Base-by-base conservation (phyloP, 2,888 invertebrate genomes). In the Melinaea marsaeus region DNA sequence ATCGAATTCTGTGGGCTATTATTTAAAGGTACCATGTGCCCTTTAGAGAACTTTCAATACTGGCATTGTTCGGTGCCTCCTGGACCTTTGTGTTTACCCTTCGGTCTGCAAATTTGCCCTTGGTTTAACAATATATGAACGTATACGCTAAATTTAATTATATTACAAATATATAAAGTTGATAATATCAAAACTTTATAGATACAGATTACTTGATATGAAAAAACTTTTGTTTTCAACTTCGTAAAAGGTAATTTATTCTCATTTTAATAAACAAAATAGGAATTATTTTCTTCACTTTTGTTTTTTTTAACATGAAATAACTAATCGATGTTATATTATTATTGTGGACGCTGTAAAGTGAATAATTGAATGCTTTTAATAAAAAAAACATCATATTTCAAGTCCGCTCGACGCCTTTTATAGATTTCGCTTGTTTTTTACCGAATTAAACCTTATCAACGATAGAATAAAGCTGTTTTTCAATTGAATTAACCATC, bases 21-120 rank as follows among this genome's bases (percentile, higher is more conserved):
- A 72, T 73, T 72, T 65, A 70, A 66, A 70, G 68, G 69, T 68
- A 70, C 70, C 66, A 61, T 71, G 72, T 72, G 72, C 70, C 71
- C 71, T 71, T 73, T 70, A 62, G 60, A 68, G 65, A 68, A 67
- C 69, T 63, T 72, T 71, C 68, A 71, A 72, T 71, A 67, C 66
- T 57, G 45, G 64, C 65, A 69, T 70, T 70, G 73, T 71, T 71
- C 66, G 61, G 63, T 55, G 57, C 66, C 63, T 64, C 58, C 70
- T 65, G 65, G 62, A 59, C 64, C 69, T 72, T 72, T 70, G 72
- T 72, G 63, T 67, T 63, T 69, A 66, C 69, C 72, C 69, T 67
- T 63, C 65, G 68, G 63, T 63, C 62, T 61, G 62, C 58, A 60
- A 66, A 68, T 66, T 62, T 69, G 68, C 63, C 63, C 68, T 68